Conservation (phyloP, 2,113 vertebrate genomes). For the Zosterops pallidus region DNA sequence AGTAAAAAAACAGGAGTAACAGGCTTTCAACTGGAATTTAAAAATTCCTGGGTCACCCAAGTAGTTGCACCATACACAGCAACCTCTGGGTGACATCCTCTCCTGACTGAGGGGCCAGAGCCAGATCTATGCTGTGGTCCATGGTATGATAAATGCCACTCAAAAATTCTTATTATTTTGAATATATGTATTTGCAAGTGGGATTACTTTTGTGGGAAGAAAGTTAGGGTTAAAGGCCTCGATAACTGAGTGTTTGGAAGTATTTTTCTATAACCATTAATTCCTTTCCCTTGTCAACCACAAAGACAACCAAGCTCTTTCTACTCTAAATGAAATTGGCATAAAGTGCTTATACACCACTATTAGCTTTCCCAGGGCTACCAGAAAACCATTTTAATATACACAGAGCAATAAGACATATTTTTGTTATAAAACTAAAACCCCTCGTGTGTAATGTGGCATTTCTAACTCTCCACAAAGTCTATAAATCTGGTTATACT, state of each 20-base stretch:
- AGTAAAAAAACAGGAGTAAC: background rate
- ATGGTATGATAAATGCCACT: background rate
- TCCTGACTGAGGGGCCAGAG: background rate
- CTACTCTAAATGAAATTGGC: background rate
- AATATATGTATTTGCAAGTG: background rate
- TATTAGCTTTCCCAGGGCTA: constrained; percentile 18
- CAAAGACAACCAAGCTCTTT: background rate
- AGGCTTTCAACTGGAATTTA: background rate
- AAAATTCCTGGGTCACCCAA: background rate
- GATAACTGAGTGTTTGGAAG: background rate
- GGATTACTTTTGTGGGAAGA: background rate
- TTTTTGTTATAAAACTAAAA: constrained; percentile 11
- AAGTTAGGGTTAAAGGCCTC: background rate
- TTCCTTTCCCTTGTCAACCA: background rate
- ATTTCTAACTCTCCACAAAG: background rate
- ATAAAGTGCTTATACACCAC: background rate
- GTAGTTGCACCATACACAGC: background rate
- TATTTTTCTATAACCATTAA: background rate
- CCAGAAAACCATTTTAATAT: background rate
- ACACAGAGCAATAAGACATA: background rate
- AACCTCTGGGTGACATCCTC: background rate
- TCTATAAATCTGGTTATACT: background rate
- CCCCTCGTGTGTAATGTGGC: background rate
- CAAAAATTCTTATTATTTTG: background rate
- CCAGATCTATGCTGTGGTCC: background rate